Evolutionary conservation across 2,888 invertebrate species (phyloP).

Genomic region (Caradrina clavipalpis): DNA sequence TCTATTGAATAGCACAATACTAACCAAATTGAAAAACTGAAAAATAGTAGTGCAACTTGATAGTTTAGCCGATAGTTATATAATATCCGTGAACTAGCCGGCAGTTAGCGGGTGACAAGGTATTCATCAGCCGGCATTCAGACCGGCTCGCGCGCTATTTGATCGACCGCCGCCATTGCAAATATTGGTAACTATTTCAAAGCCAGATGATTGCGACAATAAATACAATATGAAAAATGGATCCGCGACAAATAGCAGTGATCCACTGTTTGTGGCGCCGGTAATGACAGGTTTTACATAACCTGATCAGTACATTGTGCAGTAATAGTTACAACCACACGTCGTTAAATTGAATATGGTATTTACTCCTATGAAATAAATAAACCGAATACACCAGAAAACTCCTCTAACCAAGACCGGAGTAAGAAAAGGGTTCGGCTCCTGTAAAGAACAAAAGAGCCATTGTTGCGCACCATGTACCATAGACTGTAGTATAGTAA

Average conservation of each 20-base stretch:
- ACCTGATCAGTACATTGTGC: neutral
- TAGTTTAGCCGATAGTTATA: constrained; percentile 25
- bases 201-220: constrained; percentile 42
- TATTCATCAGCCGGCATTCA: constrained; percentile 58
- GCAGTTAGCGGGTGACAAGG: constrained; percentile 52
- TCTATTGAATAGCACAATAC: constrained; percentile 26
- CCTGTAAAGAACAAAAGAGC: neutral
- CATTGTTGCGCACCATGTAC: neutral
- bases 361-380: neutral
- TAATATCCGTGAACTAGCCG: constrained; percentile 29
- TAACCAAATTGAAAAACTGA: constrained; percentile 29
- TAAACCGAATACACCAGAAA: too few species aligned
- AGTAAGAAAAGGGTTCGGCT: too few species aligned
- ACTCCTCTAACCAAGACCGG: too few species aligned
- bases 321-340: neutral
- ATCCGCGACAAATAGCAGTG: constrained; percentile 40
- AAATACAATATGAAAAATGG: constrained; percentile 43
- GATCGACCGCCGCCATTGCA: constrained; percentile 47
- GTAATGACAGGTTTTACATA: constrained; percentile 14
- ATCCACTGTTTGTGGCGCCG: constrained; percentile 30
- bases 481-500: neutral
- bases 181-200: constrained; percentile 58
- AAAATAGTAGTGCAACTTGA: constrained; percentile 27
- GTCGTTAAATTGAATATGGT: neutral
- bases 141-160: constrained; percentile 32